Percentiles rank a stretch among this genome's conserved stretches.
These are phyloP conservation scores for Catajapyx aquilonaris DNA, from an alignment of 1,140 invertebrate genomes.

Conservation along the genomic window DNA sequence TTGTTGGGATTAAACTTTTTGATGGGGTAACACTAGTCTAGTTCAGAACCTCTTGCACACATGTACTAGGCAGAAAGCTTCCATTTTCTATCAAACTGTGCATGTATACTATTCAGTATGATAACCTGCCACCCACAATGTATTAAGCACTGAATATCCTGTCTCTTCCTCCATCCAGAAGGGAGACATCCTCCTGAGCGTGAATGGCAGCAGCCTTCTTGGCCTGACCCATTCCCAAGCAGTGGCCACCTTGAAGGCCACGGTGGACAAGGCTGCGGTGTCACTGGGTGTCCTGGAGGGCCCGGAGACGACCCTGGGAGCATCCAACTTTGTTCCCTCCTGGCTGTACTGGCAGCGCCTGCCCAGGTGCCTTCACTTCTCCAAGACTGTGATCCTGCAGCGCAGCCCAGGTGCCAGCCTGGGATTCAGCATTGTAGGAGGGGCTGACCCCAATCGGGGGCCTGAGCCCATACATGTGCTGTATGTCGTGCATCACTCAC, in stretches of 20 bases:
- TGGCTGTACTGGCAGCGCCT: conserved; percentile 31
- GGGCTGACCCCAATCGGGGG: conserved; percentile 22
- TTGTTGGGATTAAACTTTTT: no score
- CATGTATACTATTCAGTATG: no score
- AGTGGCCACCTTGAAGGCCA: conserved; percentile 23
- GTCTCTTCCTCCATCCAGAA: conserved; percentile 18
- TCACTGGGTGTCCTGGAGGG: conserved; percentile 24
- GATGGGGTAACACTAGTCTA: no score
- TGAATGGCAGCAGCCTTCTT: conserved; percentile 23
- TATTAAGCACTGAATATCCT: no score
- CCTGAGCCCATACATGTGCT: conserved; percentile 27
- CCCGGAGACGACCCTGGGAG: conserved; percentile 22
- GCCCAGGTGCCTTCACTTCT: conserved; percentile 24
- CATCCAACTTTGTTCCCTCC: conserved; percentile 25
- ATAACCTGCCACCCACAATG: no score
- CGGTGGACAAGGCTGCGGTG: conserved; percentile 18
- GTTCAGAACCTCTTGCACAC: no score
- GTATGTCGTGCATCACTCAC: conserved; percentile 25
- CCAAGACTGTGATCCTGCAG: conserved; percentile 24
- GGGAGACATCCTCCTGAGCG: conserved; percentile 26
- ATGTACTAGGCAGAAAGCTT: no score
- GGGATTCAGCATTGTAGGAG: conserved; percentile 30
- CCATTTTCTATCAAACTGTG: no score
- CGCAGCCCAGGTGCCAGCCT: conserved; percentile 20
- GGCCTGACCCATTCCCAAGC: conserved; percentile 26